Conservation (phyloP, 2,797 vertebrate species). For the Tenualosa thibaudeaui region DNA sequence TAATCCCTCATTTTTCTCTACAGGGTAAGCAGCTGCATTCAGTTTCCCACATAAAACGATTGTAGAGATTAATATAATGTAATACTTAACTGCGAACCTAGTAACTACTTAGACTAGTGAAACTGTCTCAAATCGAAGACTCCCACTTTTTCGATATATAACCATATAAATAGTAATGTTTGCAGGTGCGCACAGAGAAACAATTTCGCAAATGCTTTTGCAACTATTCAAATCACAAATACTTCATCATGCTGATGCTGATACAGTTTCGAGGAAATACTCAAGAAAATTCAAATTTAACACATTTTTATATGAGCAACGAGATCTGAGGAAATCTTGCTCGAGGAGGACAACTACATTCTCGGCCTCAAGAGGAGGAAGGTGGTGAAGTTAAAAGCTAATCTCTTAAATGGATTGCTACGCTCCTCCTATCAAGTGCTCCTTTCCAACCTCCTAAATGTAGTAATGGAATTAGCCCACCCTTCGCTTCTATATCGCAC, state of each 20-base stretch:
- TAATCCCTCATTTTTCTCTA: background rate
- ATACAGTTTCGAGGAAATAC: background rate
- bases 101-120: too few species aligned
- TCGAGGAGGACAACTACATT: background rate
- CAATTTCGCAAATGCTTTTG: background rate
- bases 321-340: background rate
- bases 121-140: background rate
- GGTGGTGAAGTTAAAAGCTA: conserved; percentile 19
- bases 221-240: background rate
- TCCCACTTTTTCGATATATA: background rate
- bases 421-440: conserved; percentile 17
- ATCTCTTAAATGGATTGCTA: conserved; percentile 18
- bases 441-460: background rate
- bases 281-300: background rate
- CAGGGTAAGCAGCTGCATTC: background rate
- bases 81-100: background rate
- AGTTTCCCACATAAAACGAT: background rate
- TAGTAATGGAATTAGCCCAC: conserved; percentile 18
- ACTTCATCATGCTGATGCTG: background rate
- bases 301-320: background rate
- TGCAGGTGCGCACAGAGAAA: background rate
- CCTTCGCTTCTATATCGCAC: background rate
- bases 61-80: background rate
- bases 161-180: background rate
- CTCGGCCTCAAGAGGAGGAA: background rate